Percentiles rank a stretch among this genome's conserved stretches.
phyloP scores from a whole-genome alignment of 2,113 vertebrate species.

The Cricetomys ansorgei region DNA sequence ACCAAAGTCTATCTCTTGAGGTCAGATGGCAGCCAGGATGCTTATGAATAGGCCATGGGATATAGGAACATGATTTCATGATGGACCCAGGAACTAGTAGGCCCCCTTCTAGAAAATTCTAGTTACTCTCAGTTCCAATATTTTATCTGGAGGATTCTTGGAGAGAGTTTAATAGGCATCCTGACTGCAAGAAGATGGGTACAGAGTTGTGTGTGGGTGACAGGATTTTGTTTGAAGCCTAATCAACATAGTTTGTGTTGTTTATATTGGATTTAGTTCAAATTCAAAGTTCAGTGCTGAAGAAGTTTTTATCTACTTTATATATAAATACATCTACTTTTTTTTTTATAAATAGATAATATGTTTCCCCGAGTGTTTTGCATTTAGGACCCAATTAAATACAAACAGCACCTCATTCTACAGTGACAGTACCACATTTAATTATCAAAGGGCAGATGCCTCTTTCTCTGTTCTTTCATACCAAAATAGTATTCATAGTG shows the following conservation, averaged over 20 bases:
- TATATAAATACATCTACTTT: no score
- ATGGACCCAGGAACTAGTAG: no score
- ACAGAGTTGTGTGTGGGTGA: accelerated
- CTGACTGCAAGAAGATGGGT: background rate
- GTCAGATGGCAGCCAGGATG: background rate
- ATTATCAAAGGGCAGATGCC: background rate
- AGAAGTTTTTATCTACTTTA: background rate
- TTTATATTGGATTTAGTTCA: background rate
- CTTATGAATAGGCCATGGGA: background rate
- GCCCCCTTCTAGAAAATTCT: background rate
- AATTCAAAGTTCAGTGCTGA: background rate
- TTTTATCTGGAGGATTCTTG: background rate
- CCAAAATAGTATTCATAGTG: background rate
- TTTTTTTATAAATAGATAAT: background rate
- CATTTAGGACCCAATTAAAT: background rate
- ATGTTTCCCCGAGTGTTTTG: background rate
- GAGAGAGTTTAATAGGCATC: background rate
- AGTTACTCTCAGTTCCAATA: no score
- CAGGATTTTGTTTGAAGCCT: background rate
- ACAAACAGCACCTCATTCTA: background rate
- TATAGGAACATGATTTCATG: background rate
- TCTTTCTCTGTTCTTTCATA: background rate
- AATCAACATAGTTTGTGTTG: background rate
- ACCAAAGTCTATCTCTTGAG: accelerated
- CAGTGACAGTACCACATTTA: background rate